Evolutionary conservation across 2,888 invertebrate species (phyloP), one percentile per base, ranked within the genome.

Genomic region (Microctonus hyperodae): DNA sequence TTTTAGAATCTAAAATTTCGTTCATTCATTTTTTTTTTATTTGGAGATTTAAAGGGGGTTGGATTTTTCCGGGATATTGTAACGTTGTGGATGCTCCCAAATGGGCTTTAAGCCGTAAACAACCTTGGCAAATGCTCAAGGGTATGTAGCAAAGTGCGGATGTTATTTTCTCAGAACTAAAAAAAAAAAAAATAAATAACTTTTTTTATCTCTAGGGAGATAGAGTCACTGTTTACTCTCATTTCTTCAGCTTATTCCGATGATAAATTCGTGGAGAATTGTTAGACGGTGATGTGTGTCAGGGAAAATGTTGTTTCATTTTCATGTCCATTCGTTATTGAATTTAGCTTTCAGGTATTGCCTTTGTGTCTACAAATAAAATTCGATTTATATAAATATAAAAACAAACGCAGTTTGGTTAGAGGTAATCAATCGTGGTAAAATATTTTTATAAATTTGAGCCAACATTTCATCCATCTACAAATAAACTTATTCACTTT

Each of bases 401-500:
- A 22, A 50, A 31, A 16, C 51, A 33, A 23, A 20, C 28, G 16
- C 13, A 33, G 37, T 51, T 37, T 33, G 51, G 37, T 20, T 31
- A 61, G 33, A 50, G 25, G 56, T 48, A 62, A 66, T 66, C 66
- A 66, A 66, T 66, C 56, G 61, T 6, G 16, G 50, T 23, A 37
- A 37, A 59, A 44, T 51, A 7, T 50, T 20, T 10, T 20, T 11
- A 50, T 23, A 59, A 51, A 25, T 50, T 51, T 56, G 37, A 48
- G 57, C 61, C 62, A 66, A 66, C 62, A 66, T 61, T 61, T 35
- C 31, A 50, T 22, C 22, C 37, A 56, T 66, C 62, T 50, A 50
- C 16, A 62, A 57, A 66, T 57, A 57, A 48, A 33, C 59, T 35
- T 11, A 51, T 51, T 37, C 25, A 37, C 48, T 40, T 53, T 40